These are phyloP conservation scores for Diachasmimorpha longicaudata DNA, from an alignment of 1,140 invertebrate species.

Conservation along the genomic window DNA sequence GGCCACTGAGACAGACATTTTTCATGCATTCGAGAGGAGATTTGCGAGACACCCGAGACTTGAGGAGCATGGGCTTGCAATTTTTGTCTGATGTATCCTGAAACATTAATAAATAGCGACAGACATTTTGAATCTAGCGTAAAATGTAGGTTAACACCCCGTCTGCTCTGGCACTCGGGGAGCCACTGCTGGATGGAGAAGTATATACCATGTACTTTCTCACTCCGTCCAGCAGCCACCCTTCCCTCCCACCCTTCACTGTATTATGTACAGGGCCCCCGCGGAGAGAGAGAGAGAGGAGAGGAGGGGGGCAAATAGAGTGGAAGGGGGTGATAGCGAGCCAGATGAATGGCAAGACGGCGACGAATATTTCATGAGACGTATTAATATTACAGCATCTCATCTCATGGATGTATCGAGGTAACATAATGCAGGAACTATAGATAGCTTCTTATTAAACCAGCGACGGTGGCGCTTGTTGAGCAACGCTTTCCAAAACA, in stretches of 20 bases:
- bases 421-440: constrained; percentile 60
- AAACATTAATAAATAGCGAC: background rate
- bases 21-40: background rate
- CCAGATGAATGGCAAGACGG: constrained; percentile 61
- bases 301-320: background rate
- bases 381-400: constrained; percentile 62
- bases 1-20: background rate
- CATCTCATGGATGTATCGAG: constrained; percentile 62
- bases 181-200: background rate
- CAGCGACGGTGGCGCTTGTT: constrained; percentile 34
- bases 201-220: background rate
- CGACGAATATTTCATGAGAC: constrained; percentile 61
- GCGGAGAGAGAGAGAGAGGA: background rate
- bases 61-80: background rate
- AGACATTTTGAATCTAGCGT: constrained; percentile 47
- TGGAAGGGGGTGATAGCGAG: constrained; percentile 36
- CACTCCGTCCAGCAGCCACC: background rate
- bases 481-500: background rate
- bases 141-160: constrained; percentile 54
- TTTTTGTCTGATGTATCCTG: background rate
- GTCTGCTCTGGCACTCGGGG: constrained; percentile 5
- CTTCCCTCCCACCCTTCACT: background rate
- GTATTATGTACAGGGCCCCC: background rate
- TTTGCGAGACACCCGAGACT: background rate
- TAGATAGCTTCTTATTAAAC: constrained; percentile 63